Conservation (phyloP, 2,113 vertebrate species). For the Eolophus roseicapilla region DNA sequence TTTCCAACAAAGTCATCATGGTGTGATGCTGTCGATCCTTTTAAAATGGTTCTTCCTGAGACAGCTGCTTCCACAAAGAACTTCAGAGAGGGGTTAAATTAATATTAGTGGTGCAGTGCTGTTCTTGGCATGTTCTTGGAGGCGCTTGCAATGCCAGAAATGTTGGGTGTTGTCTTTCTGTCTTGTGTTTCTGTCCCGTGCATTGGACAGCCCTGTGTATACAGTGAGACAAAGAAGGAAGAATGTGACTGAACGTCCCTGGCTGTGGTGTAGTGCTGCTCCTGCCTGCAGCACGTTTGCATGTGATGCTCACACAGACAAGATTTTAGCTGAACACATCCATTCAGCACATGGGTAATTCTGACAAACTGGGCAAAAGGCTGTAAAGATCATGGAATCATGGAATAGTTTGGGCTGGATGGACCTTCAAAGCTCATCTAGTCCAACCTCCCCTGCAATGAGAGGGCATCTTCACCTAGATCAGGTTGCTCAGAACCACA, state of each 20-base stretch:
- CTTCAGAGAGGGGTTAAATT: background rate
- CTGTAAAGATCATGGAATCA: background rate
- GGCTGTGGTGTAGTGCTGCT: background rate
- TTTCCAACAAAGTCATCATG: background rate
- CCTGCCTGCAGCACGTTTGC: background rate
- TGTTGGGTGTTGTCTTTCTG: background rate
- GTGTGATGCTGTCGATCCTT: background rate
- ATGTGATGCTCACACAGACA: background rate
- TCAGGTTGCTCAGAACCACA: background rate
- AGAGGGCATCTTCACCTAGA: background rate
- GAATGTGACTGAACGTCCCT: rapidly evolving
- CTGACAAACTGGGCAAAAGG: background rate
- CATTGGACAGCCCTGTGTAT: background rate
- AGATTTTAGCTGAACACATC: background rate
- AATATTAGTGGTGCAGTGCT: background rate
- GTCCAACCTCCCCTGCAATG: background rate
- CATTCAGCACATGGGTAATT: background rate
- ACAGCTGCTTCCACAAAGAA: background rate
- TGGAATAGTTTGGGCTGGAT: background rate
- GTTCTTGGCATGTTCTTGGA: background rate
- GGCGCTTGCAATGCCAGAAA: background rate
- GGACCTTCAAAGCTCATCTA: background rate
- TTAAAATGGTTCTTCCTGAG: background rate
- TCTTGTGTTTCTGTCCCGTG: background rate
- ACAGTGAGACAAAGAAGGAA: background rate